Evolutionary conservation across 2,888 invertebrate genomes (phyloP), one percentile per base, ranked within the genome.

Genomic region (Habrosyne pyritoides): DNA sequence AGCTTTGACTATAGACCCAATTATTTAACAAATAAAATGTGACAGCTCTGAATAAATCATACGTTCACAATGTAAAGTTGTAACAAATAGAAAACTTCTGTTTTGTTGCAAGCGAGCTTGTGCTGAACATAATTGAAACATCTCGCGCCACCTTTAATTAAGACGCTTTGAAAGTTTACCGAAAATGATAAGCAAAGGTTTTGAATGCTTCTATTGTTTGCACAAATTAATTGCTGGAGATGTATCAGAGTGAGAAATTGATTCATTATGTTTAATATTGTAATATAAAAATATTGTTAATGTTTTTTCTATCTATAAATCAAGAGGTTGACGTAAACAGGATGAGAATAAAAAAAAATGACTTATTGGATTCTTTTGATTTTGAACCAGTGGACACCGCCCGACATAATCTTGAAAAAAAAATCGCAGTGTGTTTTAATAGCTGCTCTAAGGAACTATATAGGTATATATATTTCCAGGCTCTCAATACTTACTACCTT

Each of bases 91-190:
- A 60, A 62, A 81, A 81, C 74, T 81, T 79, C 70, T 63, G 64
- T 66, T 56, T 66, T 55, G 67, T 56, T 63, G 61, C 60, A 59
- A 64, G 53, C 14, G 36, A 36, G 14, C n/a, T 24, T 69, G 72
- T 68, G 67, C 66, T 63, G 52, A 60, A 59, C 59, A 64, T 77
- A 75, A 83, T 81, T 79, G 73, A 78, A 83, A 81, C 69, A 75
- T 71, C 42, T 24, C 47, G 42, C 68, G 65, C 62, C 61, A 68
- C 67, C 67, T 75, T 70, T 67, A 77, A 79, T 77, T 73, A 75
- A 73, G 63, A 58, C 53, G 57, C 28, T 18, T 54, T 54, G 65
- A 70, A 55, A 58, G 73, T 72, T 62, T 61, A 61, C 63, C 68
- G 63, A 69, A 42, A 77, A 73, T 68, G 64, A 69, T 57, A 60